Percentiles rank a stretch among this genome's conserved stretches.
These are phyloP conservation scores for Hydraecia micacea DNA, from an alignment of 2,888 invertebrate species.

Conservation along the genomic window DNA sequence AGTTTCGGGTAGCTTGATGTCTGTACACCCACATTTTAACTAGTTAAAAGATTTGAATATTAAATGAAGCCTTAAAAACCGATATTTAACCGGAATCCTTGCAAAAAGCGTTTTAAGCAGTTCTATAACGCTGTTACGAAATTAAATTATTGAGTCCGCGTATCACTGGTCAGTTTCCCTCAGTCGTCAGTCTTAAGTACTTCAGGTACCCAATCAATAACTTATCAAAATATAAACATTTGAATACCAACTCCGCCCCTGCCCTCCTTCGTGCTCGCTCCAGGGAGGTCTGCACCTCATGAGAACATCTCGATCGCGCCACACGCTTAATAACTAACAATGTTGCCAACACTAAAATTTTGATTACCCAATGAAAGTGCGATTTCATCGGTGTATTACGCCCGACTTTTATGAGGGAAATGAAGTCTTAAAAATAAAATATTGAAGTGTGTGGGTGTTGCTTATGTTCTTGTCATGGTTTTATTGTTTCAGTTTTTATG, in stretches of 20 bases:
- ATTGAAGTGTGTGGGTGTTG: slow-evolving; percentile 29
- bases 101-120: neutral
- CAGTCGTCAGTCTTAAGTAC: too few species aligned
- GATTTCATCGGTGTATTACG: slow-evolving; percentile 24
- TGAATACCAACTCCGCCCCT: slow-evolving; percentile 62
- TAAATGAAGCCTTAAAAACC: too few species aligned
- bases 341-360: slow-evolving; percentile 57
- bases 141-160: too few species aligned
- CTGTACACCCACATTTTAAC: too few species aligned
- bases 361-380: slow-evolving; percentile 48
- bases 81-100: too few species aligned
- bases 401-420: slow-evolving; percentile 19
- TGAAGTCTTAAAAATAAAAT: slow-evolving; percentile 14
- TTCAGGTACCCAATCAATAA: neutral
- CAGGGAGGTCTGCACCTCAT: slow-evolving; percentile 77
- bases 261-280: slow-evolving; percentile 72
- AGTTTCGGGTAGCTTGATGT: too few species aligned
- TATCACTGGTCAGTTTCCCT: too few species aligned
- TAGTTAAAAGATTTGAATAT: too few species aligned
- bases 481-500: slow-evolving; percentile 19
- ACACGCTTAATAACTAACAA: slow-evolving; percentile 48
- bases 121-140: too few species aligned
- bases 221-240: neutral
- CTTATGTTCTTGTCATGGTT: neutral
- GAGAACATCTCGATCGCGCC: slow-evolving; percentile 65